Conservation (phyloP, 2,113 vertebrate genomes). For the Nannospalax galili region DNA sequence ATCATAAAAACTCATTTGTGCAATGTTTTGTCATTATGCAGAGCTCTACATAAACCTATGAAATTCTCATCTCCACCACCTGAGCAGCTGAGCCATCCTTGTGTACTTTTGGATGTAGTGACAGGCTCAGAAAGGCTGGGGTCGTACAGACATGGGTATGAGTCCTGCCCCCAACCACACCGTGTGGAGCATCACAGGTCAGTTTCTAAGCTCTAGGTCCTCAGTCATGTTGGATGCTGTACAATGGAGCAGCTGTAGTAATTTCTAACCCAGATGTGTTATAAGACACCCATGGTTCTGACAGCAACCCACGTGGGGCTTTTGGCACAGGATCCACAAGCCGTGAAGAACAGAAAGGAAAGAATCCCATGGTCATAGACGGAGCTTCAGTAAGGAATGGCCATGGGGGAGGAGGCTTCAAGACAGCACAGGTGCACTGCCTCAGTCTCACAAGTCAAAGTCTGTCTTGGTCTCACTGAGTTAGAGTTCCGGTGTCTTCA, state of each 20-base stretch:
- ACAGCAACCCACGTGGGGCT: background rate
- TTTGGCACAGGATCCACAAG: rapidly evolving
- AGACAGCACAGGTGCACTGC: background rate
- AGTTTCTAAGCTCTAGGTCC: too few species aligned
- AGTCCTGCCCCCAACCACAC: background rate
- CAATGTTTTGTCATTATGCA: background rate
- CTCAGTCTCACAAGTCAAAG: background rate
- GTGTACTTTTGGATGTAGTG: background rate
- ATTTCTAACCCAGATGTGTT: background rate
- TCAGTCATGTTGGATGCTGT: too few species aligned
- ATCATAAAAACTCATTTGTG: background rate
- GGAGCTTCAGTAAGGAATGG: too few species aligned
- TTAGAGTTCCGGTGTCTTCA: background rate
- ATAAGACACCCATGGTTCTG: background rate
- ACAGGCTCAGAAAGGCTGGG: background rate
- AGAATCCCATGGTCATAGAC: too few species aligned
- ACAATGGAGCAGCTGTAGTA: rapidly evolving
- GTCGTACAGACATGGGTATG: background rate
- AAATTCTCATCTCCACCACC: too few species aligned
- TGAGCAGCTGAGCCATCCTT: background rate
- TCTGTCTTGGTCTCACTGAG: background rate
- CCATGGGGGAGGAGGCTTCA: background rate
- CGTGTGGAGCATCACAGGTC: rapidly evolving
- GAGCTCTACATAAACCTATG: background rate
- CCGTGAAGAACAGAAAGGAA: background rate